Evolutionary conservation across 2,888 invertebrate species (phyloP), one percentile per base, ranked within the genome.

Genomic region (Drosophila hamatofila): DNA sequence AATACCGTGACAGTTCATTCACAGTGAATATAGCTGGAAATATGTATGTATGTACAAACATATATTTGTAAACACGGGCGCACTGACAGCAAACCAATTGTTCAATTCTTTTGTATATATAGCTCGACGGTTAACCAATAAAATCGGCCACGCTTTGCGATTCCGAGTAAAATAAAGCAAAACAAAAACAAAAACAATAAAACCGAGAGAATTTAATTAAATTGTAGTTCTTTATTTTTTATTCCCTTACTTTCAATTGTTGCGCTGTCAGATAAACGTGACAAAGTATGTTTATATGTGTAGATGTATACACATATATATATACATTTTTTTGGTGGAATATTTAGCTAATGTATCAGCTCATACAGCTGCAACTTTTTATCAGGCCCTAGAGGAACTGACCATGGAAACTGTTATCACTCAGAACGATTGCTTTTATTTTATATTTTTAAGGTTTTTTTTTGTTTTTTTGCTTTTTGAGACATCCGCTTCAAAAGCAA

Each of bases 71-170:
- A 27, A 9, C 23, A 62, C 27, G 18, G 18, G 27, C 11, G 18
- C 48, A 48, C 27, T 30, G 48, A 30, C 59, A 18, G 35, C 80
- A 72, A 83, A 60, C 66, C 82, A 83, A 87, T 83, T 89, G 82
- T 89, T 78, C 66, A 89, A 89, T 81, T 84, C 82, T 69, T 87
- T 87, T 83, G 85, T 71, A 70, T 71, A 77, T 58, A 77, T 60
- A 74, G 46, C 65, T 51, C 64, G 57, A 39, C 67, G 70, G 88
- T 71, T 71, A 78, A 75, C 75, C 88, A 83, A 89, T 89, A 84
- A 89, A 88, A 75, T 75, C 56, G 72, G 82, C 68, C 88, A 88
- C 89, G 89, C 83, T 81, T 67, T 60, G 48, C 85, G 79, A 75
- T 81, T 72, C 62, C 54, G 39, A 25, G 23, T 51, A 59, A 16